A percentile compares a stretch with the other conserved stretches of the same genome.
phyloP scores from a whole-genome alignment of 2,113 vertebrate species.

The Triplophysa siluroides region DNA sequence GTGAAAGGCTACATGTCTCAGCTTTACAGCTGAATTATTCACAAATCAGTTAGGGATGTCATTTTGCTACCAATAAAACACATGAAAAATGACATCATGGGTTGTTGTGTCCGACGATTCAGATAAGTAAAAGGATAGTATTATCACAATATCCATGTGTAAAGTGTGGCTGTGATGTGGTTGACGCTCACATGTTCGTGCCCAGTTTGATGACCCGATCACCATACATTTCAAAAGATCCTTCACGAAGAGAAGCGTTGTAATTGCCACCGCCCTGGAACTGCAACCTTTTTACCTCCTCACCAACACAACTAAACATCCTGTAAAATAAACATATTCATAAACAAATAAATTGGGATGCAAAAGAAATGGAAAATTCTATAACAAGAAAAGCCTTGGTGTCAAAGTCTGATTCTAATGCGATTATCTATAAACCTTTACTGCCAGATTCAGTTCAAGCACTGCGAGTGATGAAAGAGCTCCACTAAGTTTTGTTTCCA shows the following conservation, averaged over 20 bases:
- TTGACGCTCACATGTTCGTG: conserved; percentile 90
- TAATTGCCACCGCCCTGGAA: conserved; percentile 87
- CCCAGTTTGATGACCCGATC: conserved; percentile 93
- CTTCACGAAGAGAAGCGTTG: conserved; percentile 80
- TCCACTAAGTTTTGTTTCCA: too few relatives aligned
- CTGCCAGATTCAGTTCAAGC: not conserved
- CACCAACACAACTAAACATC: conserved; percentile 82
- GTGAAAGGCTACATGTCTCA: not conserved
- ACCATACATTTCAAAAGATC: conserved; percentile 92
- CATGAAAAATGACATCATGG: not conserved
- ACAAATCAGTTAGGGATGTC: conserved; percentile 8
- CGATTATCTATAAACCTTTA: conserved; percentile 58
- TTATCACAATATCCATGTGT: not conserved
- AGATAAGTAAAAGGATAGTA: not conserved
- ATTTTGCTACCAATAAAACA: not conserved
- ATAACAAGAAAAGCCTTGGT: conserved; percentile 59
- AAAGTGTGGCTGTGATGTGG: not conserved
- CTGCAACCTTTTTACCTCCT: conserved; percentile 80
- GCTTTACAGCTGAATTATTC: conserved; percentile 13
- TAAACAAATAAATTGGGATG: not conserved
- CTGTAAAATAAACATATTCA: conserved; percentile 63
- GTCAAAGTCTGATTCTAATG: conserved; percentile 58
- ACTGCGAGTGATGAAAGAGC: too few relatives aligned
- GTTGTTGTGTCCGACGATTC: not conserved
- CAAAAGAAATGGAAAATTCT: conserved; percentile 17